Base-by-base conservation (phyloP, 2,888 invertebrate species). In the Hydrotaea diabolus region DNA sequence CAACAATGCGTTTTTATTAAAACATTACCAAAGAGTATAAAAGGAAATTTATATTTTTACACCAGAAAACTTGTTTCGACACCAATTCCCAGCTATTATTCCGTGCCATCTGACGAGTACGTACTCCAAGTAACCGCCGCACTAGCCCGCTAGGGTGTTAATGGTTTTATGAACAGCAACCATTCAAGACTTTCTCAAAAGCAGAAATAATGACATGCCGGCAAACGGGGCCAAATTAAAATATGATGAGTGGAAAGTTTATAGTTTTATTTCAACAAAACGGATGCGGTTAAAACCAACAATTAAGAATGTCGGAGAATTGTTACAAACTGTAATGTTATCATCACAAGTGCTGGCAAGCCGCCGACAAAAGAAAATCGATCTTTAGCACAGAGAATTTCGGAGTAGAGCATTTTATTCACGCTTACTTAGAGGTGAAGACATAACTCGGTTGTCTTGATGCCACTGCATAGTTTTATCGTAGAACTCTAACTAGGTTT, bases 1-100 rank as follows among this genome's bases (percentile, higher is more conserved):
- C 21, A 43, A 39, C 46, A 49, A 49, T 26, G 74, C 53, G 78
- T 78, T 78, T 75, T 78, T 78, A 78, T 78, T 82, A 71, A 71
- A 76, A 74, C 43, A 21, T 57, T 57, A 74, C 11, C 53, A 31
- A 64, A 46, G 2, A 62, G 19, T 26, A 71, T 71, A 71, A 76
- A 64, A 75, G 17, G 7, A 53, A 53, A 79, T 73, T 59, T 78
- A 71, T 74, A 74, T 62, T 74, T 77, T 59, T 31, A 23, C 17
- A 59, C 73, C 21, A 73, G 57, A 57, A 73, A 57, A 49, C 57
- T 73, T 73, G 19, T 57, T 73, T 23, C 57, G 43, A 57, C 66
- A 66, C 39, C 39, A 19, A 43, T 66, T 66, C 66, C 19, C 2
- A 21, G 39, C 39, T 43, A 66, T 66, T 39, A 39, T 15, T 15